Base-by-base conservation (phyloP, 2,888 invertebrate species). In the Alsophila aescularia region DNA sequence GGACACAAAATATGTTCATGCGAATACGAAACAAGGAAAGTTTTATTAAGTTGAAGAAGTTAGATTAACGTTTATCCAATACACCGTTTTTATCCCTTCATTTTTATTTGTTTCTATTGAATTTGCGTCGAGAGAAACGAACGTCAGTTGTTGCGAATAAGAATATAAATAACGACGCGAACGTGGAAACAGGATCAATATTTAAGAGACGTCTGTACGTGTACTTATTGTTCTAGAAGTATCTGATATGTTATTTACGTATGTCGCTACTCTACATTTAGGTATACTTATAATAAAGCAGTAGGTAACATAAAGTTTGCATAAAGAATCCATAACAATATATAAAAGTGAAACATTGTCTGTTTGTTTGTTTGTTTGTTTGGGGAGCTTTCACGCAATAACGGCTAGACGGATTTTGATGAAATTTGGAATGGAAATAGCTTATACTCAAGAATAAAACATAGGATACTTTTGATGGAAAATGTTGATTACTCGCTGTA, bases 1-100 rank as follows among this genome's bases (percentile, higher is more conserved):
- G 72, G 70, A 63, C 70, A 70, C 70, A 73, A 82, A 83, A 82
- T 81, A 79, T 83, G 81, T 78, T 78, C 75, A 73, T 75, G 74
- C 72, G 78, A 78, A 81, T 73, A 73, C 75, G 72, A 79, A 84
- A 83, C 77, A 79, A 73, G 81, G 64, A 85, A 85, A 85, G 81
- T 85, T 85, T 73, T 85, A 85, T 81, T 85, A 84, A 81, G 70
- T 83, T 80, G 74, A 75, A 77, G 74, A 86, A 85, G 82, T 85
- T 84, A 75, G 80, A 85, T 86, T 84, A 80, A 72, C 77, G 74
- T 72, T 80, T 78, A 78, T 74, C 73, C 78, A 73, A 75, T 59
- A 59, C 52, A 32, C 35, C 35, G 35, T 42, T 52, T 53, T 47
- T 52, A 55, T 49, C 39, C 52, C 16, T 51, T 58, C n/a, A 35